Percentiles rank a stretch among this genome's conserved stretches.
Conservation (phyloP, 2,888 invertebrate species). For the Augiades crinisus region DNA sequence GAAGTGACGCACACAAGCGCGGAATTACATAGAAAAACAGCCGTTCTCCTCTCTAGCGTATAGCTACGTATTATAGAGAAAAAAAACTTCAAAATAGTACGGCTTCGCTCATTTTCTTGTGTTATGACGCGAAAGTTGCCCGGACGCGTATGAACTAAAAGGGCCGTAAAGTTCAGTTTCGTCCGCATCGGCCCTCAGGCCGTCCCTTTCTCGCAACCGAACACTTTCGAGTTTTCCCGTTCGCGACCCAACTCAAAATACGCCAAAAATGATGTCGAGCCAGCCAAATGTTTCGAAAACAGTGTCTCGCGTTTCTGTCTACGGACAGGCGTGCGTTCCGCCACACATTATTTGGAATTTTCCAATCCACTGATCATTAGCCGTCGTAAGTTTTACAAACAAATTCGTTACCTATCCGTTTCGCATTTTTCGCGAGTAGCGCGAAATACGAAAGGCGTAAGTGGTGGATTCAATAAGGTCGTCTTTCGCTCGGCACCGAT, state of each 20-base stretch:
- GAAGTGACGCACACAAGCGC: slow-evolving; percentile 62
- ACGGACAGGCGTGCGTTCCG: slow-evolving; percentile 66
- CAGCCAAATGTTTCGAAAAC: slow-evolving; percentile 77
- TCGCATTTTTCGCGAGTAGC: slow-evolving; percentile 75
- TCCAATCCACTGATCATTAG: slow-evolving; percentile 81
- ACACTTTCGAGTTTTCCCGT: slow-evolving; percentile 80
- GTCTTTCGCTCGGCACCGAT: slow-evolving; percentile 46
- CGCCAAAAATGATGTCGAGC: slow-evolving; percentile 80
- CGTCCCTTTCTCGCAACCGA: slow-evolving; percentile 72
- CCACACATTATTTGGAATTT: slow-evolving; percentile 81
- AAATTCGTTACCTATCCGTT: slow-evolving; percentile 65
- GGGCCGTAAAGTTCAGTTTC: slow-evolving; percentile 62
- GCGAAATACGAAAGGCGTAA: slow-evolving; percentile 75
- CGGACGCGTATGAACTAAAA: slow-evolving; percentile 50
- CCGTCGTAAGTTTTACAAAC: slow-evolving; percentile 75
- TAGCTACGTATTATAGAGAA: slow-evolving; percentile 64
- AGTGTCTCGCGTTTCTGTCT: slow-evolving; percentile 74
- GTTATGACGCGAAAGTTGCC: slow-evolving; percentile 55
- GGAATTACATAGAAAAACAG: slow-evolving; percentile 75
- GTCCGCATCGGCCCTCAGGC: slow-evolving; percentile 45
- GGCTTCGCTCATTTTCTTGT: slow-evolving; percentile 62
- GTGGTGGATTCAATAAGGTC: slow-evolving; percentile 54
- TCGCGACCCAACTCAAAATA: slow-evolving; percentile 79
- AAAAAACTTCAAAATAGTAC: slow-evolving; percentile 77
- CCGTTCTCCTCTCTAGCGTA: slow-evolving; percentile 65